phyloP scores from a whole-genome alignment of 2,797 vertebrate genomes.

The Melanotaenia pygmaea region DNA sequence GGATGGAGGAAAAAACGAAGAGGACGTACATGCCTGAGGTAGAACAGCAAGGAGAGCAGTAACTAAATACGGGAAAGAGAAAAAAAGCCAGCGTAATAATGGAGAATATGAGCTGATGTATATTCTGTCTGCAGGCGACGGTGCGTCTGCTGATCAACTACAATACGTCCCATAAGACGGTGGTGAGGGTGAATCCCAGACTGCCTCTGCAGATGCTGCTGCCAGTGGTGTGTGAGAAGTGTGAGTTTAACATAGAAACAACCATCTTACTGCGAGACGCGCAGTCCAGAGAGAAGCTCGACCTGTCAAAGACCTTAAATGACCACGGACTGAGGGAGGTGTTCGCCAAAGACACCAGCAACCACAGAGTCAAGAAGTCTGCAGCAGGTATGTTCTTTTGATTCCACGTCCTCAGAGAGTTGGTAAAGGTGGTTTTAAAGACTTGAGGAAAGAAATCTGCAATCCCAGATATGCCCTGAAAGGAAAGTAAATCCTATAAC shows the following conservation, averaged over 20 bases:
- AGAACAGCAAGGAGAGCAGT: background rate
- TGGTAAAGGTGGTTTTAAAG: background rate
- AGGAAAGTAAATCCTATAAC: too few species aligned
- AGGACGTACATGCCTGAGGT: constrained; percentile 92
- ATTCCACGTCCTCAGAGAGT: too few species aligned
- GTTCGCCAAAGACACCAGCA: constrained; percentile 85
- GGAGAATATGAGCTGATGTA: background rate
- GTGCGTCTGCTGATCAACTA: constrained; percentile 95
- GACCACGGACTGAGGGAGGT: constrained; percentile 92
- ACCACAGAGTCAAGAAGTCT: background rate
- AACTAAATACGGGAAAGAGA: background rate
- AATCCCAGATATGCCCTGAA: too few species aligned
- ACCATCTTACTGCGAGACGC: constrained; percentile 87
- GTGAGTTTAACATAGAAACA: constrained; percentile 87
- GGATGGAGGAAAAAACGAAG: constrained; percentile 83
- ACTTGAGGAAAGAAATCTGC: too few species aligned
- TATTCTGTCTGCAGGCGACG: constrained; percentile 84
- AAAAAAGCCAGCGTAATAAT: background rate
- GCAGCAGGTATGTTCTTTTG: constrained; percentile 32
- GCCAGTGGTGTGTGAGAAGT: constrained; percentile 89
- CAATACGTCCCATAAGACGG: constrained; percentile 91
- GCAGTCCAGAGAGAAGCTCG: constrained; percentile 85
- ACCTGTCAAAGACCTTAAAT: constrained; percentile 88
- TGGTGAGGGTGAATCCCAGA: constrained; percentile 92
- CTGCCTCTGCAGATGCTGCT: constrained; percentile 86